These are phyloP conservation scores for Manacus vitellinus DNA, from an alignment of 2,113 vertebrate genomes.

Conservation along the genomic window DNA sequence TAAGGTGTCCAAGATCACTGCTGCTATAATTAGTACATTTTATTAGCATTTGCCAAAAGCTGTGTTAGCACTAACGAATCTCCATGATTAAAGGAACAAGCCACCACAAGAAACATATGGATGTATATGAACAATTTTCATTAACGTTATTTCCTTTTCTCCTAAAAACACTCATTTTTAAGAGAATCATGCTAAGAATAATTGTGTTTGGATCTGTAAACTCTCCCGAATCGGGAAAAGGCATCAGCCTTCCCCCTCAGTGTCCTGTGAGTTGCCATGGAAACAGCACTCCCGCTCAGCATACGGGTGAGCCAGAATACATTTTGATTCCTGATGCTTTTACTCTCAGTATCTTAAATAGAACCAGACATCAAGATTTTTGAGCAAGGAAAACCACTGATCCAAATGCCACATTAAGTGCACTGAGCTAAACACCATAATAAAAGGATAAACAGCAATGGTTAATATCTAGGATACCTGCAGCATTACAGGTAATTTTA, in stretches of 20 bases:
- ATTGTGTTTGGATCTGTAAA: neutral
- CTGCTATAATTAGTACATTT: neutral
- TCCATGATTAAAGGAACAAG: neutral
- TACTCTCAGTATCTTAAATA: conserved; percentile 21
- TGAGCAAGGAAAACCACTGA: neutral
- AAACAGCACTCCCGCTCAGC: conserved; percentile 55
- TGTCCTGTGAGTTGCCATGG: conserved; percentile 61
- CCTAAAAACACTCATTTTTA: neutral
- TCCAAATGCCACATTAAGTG: neutral
- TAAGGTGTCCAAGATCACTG: neutral
- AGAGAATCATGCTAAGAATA: neutral
- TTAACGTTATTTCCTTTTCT: neutral
- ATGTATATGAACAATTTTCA: neutral
- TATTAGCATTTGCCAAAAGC: neutral
- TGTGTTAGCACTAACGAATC: neutral
- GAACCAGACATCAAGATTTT: neutral
- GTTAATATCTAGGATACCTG: neutral
- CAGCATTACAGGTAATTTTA: neutral
- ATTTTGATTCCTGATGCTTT: conserved; percentile 32
- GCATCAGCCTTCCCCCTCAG: neutral
- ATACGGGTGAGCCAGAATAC: conserved; percentile 8
- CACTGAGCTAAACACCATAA: neutral
- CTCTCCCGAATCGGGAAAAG: neutral
- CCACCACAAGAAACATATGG: neutral
- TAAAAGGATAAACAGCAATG: accelerated